Evolutionary conservation across 2,797 vertebrate species (phyloP).

Genomic region (Pangasius macronema): DNA sequence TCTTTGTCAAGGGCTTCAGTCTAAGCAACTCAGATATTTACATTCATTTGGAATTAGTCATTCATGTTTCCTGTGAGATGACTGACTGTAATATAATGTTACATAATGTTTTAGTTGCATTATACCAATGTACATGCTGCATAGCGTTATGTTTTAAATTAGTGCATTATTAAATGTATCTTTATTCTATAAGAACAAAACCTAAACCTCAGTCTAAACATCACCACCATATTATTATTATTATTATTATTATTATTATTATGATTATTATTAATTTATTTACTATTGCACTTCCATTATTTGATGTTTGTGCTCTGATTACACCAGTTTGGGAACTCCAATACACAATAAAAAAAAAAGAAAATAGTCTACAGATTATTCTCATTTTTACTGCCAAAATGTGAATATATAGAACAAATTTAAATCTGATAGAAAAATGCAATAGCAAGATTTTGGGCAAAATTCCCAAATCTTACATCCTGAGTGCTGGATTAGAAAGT

Average conservation of each 20-base stretch:
- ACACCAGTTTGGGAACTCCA: neutral
- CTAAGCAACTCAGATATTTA: neutral
- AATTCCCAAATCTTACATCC: neutral
- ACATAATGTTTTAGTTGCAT: no score
- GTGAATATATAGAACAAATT: neutral
- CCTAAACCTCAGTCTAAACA: neutral
- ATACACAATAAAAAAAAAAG: neutral
- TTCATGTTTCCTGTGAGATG: neutral
- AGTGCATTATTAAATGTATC: neutral
- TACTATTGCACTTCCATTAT: neutral
- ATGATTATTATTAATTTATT: neutral
- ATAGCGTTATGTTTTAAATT: neutral
- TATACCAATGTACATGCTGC: no score
- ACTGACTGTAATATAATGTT: neutral
- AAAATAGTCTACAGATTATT: neutral
- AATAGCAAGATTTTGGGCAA: neutral
- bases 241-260: neutral
- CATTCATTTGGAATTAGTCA: neutral
- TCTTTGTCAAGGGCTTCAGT: neutral
- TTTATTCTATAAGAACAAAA: neutral
- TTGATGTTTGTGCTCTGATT: neutral
- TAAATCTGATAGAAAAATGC: neutral
- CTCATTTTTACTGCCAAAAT: neutral
- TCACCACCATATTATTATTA: neutral
- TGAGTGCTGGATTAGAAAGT: neutral